Conservation (phyloP, 2,888 invertebrate species). For the Darwinula stevensoni region DNA sequence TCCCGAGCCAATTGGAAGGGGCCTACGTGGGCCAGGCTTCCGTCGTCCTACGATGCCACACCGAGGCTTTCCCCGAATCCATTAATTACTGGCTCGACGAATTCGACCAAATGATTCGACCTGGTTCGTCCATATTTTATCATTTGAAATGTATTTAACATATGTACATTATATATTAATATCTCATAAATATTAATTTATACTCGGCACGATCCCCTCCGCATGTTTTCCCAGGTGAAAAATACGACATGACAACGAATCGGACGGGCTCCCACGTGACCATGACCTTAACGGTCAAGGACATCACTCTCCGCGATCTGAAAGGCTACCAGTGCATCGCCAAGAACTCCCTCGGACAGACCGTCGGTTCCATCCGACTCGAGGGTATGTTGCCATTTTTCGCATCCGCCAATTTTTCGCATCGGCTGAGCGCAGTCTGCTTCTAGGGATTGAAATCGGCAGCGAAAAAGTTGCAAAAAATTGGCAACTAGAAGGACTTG, state of each 20-base stretch:
- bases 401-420: too few species aligned
- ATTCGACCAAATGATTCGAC: neutral
- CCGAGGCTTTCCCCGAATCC: slow-evolving; percentile 1
- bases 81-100: slow-evolving; percentile 1
- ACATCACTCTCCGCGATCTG: neutral
- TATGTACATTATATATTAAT: too few species aligned
- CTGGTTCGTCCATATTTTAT: slow-evolving; percentile 1
- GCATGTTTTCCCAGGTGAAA: neutral
- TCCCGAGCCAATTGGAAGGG: slow-evolving; percentile 69
- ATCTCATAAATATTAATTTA: too few species aligned
- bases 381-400: slow-evolving; percentile 1
- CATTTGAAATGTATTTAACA: neutral
- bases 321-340: neutral
- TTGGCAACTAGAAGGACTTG: too few species aligned
- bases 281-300: neutral
- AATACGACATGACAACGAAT: slow-evolving; percentile 1
- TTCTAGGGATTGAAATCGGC: too few species aligned
- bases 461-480: too few species aligned
- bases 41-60: neutral
- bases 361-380: neutral
- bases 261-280: neutral
- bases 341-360: neutral
- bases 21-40: slow-evolving; percentile 59
- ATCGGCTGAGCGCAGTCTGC: too few species aligned
- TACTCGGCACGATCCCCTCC: too few species aligned